Conservation (phyloP, 2,888 invertebrate genomes). For the Macrophya alboannulata region DNA sequence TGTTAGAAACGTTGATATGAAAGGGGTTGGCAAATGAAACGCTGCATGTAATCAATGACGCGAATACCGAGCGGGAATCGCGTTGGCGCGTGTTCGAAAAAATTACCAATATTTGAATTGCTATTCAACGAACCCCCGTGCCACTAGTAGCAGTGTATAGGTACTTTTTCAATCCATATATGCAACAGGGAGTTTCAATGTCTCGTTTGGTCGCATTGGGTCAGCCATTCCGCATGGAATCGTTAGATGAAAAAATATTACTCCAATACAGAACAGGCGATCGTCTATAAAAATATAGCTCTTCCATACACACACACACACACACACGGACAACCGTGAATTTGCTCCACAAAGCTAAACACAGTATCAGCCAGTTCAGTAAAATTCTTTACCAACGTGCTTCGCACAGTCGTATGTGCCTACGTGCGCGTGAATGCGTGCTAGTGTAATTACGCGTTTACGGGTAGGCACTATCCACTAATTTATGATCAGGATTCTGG, state of each 20-base stretch:
- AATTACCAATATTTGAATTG: slow-evolving; percentile 52
- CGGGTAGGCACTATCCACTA: slow-evolving; percentile 49
- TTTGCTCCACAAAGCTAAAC: background rate
- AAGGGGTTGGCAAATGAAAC: slow-evolving; percentile 43
- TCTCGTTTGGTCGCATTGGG: slow-evolving; percentile 43
- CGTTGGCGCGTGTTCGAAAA: slow-evolving; percentile 38
- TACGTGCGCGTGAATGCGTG: slow-evolving; percentile 7
- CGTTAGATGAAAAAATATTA: slow-evolving; percentile 33
- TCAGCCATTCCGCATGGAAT: slow-evolving; percentile 43
- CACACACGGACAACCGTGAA: background rate
- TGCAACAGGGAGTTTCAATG: slow-evolving; percentile 46
- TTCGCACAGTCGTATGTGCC: background rate
- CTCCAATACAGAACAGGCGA: background rate
- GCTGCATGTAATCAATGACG: slow-evolving; percentile 53
- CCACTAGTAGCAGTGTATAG: slow-evolving; percentile 27
- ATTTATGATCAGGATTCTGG: slow-evolving; percentile 50
- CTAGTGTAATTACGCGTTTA: slow-evolving; percentile 34
- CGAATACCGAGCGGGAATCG: slow-evolving; percentile 39
- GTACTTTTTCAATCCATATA: slow-evolving; percentile 34
- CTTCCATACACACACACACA: background rate
- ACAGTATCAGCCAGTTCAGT: slow-evolving; percentile 1
- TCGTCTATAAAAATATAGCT: background rate
- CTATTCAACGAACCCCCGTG: slow-evolving; percentile 39
- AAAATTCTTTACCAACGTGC: slow-evolving; percentile 18
- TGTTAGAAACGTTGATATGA: slow-evolving; percentile 10